Percentiles rank a stretch among this genome's conserved stretches.
phyloP scores from a whole-genome alignment of 2,888 invertebrate genomes.

The Ichneumoninae sp. region DNA sequence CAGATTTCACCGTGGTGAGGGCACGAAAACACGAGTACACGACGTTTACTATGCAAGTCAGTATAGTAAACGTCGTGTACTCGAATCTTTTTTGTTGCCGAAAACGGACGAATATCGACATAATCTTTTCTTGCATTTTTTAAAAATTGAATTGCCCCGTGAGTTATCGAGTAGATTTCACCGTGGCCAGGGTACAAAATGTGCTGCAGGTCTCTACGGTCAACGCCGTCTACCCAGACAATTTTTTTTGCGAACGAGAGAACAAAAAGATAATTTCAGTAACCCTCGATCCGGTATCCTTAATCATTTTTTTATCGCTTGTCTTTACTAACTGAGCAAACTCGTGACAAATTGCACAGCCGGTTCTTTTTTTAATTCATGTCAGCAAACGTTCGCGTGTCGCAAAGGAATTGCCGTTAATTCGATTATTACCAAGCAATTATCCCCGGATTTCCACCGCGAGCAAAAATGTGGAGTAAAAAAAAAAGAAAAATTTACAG shows the following conservation, averaged over 20 bases:
- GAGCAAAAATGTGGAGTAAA: background rate
- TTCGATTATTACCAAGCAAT: conserved; percentile 37
- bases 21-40: too few species aligned
- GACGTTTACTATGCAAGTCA: background rate
- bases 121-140: too few species aligned
- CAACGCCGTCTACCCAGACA: too few species aligned
- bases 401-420: conserved; percentile 29
- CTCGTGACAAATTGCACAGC: conserved; percentile 23
- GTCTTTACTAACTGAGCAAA: background rate
- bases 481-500: background rate
- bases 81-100: too few species aligned
- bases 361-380: background rate
- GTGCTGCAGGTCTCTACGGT: too few species aligned
- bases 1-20: conserved; percentile 62
- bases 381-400: conserved; percentile 4
- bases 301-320: too few species aligned
- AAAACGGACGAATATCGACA: background rate
- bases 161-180: too few species aligned
- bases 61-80: conserved; percentile 15
- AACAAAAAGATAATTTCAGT: background rate
- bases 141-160: too few species aligned
- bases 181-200: too few species aligned
- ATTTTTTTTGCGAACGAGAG: background rate
- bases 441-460: background rate
- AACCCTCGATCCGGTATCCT: too few species aligned